A percentile compares a stretch with the other conserved stretches of the same genome.
Evolutionary conservation across 35 echinoderm and acorn worm genomes (phyloP).

Genomic region (Diadema setosum): DNA sequence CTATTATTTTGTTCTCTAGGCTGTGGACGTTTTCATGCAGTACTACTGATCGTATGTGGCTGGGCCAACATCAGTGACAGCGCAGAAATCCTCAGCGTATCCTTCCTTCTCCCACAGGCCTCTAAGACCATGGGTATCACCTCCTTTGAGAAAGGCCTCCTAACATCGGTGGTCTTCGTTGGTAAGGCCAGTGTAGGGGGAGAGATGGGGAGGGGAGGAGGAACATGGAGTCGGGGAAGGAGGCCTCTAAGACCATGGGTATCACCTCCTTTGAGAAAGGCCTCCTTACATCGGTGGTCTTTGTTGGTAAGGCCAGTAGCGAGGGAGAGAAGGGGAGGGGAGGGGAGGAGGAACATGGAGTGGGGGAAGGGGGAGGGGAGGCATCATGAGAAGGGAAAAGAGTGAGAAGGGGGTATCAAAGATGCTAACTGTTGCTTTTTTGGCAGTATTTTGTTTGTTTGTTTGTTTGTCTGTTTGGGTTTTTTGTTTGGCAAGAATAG

Average conservation of each 20-base stretch:
- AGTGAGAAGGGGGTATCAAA: no score
- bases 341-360: no score
- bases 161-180: constrained; percentile 84
- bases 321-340: no score
- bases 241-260: constrained; percentile 46
- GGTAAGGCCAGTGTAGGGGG: constrained; percentile 79
- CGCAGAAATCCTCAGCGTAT: constrained; percentile 85
- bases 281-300: constrained; percentile 72
- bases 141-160: constrained; percentile 52
- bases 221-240: no score
- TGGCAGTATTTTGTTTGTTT: no score
- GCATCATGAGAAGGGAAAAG: no score
- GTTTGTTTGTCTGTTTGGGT: no score
- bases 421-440: no score
- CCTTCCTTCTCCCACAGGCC: constrained; percentile 79
- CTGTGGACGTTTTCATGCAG: constrained; percentile 73
- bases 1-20: no score
- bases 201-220: no score
- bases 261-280: constrained; percentile 57
- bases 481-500: no score
- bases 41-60: constrained; percentile 76
- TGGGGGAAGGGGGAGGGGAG: no score
- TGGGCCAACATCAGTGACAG: constrained; percentile 97
- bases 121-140: constrained; percentile 43
- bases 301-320: constrained; percentile 94